These are phyloP conservation scores for Nipponia nippon DNA, from an alignment of 2,113 vertebrate species.

Conservation along the genomic window DNA sequence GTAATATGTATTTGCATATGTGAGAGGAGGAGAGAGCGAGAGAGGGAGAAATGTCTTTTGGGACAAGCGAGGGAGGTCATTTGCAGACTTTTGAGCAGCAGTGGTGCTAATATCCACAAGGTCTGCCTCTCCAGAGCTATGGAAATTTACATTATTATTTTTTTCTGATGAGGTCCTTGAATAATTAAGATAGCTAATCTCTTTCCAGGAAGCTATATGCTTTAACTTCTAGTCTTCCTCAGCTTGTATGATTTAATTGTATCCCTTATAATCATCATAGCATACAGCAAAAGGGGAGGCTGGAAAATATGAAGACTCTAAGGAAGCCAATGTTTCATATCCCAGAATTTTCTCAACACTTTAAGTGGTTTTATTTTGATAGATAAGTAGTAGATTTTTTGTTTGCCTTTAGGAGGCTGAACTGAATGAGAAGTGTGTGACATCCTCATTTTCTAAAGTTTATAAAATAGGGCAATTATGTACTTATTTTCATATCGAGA, in stretches of 20 bases:
- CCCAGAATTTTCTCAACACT: background rate
- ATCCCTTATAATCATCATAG: background rate
- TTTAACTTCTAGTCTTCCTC: slow-evolving; percentile 13
- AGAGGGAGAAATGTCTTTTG: background rate
- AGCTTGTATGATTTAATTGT: slow-evolving; percentile 16
- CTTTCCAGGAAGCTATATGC: slow-evolving; percentile 16
- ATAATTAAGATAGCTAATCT: slow-evolving; percentile 40
- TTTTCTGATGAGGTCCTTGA: background rate
- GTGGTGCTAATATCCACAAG: background rate
- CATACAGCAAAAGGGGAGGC: background rate
- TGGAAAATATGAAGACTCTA: background rate
- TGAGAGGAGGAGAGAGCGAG: background rate
- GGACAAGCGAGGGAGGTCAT: background rate
- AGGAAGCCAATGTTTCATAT: background rate
- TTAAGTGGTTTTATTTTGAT: background rate
- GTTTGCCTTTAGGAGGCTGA: background rate
- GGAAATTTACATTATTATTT: slow-evolving; percentile 18
- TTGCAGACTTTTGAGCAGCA: background rate
- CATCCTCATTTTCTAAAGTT: background rate
- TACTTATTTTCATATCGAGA: background rate
- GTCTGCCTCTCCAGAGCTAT: background rate
- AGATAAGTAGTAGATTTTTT: background rate
- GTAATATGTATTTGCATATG: background rate
- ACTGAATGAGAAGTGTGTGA: background rate
- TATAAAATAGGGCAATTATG: background rate